phyloP scores from a whole-genome alignment of 2,888 invertebrate genomes.

The Xanthia togata region DNA sequence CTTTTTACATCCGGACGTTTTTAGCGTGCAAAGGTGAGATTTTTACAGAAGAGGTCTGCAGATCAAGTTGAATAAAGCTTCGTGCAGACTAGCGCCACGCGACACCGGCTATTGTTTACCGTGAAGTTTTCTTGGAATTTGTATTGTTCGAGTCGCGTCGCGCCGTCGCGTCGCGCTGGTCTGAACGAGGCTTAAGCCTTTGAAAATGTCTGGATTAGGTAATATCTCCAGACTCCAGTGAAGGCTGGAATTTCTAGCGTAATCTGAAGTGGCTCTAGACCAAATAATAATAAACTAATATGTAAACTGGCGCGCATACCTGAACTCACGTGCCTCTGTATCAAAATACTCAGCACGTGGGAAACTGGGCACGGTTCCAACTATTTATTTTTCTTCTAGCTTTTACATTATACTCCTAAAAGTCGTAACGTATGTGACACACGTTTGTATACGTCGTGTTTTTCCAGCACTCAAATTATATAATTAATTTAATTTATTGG shows the following conservation, averaged over 20 bases:
- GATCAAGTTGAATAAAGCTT: too few species aligned
- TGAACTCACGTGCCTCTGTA: conserved; percentile 29
- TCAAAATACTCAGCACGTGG: conserved; percentile 59
- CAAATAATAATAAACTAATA: conserved; percentile 40
- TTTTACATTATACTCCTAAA: conserved; percentile 3
- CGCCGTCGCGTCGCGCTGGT: too few species aligned
- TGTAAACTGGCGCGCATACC: conserved; percentile 12
- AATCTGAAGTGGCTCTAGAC: not conserved
- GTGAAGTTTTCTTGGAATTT: too few species aligned
- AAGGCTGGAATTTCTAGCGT: not conserved
- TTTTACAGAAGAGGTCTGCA: too few species aligned
- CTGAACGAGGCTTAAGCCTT: too few species aligned
- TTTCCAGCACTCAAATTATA: conserved; percentile 27
- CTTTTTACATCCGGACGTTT: too few species aligned
- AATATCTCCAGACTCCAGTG: not conserved
- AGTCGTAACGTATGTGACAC: not conserved
- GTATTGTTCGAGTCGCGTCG: too few species aligned
- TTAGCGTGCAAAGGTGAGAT: too few species aligned
- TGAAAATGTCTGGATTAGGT: too few species aligned
- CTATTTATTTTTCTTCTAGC: conserved; percentile 15
- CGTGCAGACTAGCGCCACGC: too few species aligned
- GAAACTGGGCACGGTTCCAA: conserved; percentile 47
- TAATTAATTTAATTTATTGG: not conserved
- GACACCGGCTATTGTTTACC: too few species aligned
- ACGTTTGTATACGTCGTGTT: not conserved